Conservation (phyloP, 2,797 vertebrate genomes). For the Falco biarmicus region DNA sequence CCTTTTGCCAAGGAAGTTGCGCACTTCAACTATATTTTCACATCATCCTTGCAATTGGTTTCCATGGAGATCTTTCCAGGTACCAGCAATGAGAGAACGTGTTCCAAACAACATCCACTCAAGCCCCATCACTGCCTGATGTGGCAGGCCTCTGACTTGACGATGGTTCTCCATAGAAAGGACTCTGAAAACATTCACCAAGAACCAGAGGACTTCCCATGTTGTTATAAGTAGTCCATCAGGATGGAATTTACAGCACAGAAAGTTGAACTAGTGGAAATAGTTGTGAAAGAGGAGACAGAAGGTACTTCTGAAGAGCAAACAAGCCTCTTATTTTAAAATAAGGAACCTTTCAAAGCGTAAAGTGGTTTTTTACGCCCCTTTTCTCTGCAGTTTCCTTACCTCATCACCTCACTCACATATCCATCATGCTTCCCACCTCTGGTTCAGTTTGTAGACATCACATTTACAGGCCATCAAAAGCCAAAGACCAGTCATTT, state of each 20-base stretch:
- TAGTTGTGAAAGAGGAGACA: background rate
- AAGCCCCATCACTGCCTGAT: background rate
- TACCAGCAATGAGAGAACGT: accelerated
- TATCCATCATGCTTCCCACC: background rate
- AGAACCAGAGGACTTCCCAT: background rate
- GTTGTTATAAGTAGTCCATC: background rate
- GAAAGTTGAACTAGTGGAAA: background rate
- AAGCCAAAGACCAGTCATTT: background rate
- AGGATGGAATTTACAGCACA: background rate
- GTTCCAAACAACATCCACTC: background rate
- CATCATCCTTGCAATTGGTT: accelerated
- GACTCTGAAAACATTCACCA: background rate
- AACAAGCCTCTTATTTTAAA: background rate
- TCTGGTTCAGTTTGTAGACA: background rate
- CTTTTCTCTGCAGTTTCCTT: background rate
- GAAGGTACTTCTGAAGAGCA: background rate
- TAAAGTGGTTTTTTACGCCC: background rate
- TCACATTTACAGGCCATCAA: background rate
- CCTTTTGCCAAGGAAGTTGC: background rate
- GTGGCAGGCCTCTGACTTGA: background rate
- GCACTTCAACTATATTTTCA: accelerated
- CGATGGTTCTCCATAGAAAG: background rate
- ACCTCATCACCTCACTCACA: too few relatives aligned
- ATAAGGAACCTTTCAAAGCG: background rate
- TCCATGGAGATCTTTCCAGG: background rate